Conservation (phyloP, 30 jellyfish, hydroid and myxozoan species). For the Turritopsis rubra region DNA sequence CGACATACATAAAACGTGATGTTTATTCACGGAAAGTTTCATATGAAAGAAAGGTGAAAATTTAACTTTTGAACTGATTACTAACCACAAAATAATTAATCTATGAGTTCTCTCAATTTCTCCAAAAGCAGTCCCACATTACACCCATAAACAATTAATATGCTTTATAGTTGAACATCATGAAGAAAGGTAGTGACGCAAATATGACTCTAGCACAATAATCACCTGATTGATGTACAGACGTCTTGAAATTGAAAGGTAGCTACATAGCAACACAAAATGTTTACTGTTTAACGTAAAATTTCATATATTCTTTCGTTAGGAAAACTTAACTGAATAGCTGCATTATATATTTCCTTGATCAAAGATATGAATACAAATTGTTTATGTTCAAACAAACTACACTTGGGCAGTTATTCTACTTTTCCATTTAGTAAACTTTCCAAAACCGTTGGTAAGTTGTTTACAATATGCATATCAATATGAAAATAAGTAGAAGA, state of each 20-base stretch:
- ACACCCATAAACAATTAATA: not conserved
- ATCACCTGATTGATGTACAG: not conserved
- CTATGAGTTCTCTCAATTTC: not conserved
- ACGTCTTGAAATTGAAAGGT: not conserved
- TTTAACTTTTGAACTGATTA: not conserved
- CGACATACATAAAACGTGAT: not conserved
- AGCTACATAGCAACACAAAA: not conserved
- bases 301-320: too few species aligned
- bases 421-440: too few species aligned
- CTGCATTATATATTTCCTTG: too few species aligned
- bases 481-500: too few species aligned
- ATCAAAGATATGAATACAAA: too few species aligned
- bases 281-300: too few species aligned
- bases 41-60: not conserved
- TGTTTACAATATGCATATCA: too few species aligned
- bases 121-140: not conserved
- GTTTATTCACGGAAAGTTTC: not conserved
- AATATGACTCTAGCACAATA: not conserved
- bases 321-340: too few species aligned
- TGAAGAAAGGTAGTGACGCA: not conserved
- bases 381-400: too few species aligned
- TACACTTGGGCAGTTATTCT: too few species aligned
- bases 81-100: not conserved
- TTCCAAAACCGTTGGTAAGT: too few species aligned
- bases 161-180: not conserved